Evolutionary conservation across 2,888 invertebrate species (phyloP).

Genomic region (Steinernema carpocapsae): DNA sequence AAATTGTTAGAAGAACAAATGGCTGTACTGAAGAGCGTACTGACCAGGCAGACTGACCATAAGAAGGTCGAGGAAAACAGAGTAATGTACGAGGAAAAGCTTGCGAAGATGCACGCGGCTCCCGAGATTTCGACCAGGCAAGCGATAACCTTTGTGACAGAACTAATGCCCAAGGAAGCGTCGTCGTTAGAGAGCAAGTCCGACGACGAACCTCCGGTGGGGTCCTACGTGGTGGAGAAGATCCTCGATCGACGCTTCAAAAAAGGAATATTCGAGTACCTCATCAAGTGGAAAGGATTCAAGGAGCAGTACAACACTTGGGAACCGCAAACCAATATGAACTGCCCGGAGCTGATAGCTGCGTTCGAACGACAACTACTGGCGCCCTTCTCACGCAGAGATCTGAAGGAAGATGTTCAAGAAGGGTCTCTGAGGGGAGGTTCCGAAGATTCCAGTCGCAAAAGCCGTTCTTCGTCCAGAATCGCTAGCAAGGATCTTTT

Average conservation of each 20-base stretch:
- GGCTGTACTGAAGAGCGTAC: too few species aligned
- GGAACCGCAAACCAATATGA: conserved; percentile 38
- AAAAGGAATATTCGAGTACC: conserved; percentile 37
- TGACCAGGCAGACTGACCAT: too few species aligned
- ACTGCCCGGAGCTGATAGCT: conserved; percentile 40
- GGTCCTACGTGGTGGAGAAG: conserved; percentile 37
- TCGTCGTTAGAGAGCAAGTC: not conserved
- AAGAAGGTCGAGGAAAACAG: conserved; percentile 14
- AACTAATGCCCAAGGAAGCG: not conserved
- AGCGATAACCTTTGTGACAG: not conserved
- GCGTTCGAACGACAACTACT: conserved; percentile 31
- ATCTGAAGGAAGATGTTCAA: not conserved
- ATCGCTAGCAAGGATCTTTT: not conserved
- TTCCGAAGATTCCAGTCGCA: not conserved
- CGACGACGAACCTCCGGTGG: not conserved
- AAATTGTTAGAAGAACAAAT: conserved; percentile 27
- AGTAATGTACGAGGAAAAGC: not conserved
- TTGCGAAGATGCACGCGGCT: not conserved
- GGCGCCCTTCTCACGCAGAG: not conserved
- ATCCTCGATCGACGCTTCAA: conserved; percentile 36
- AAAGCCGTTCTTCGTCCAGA: not conserved
- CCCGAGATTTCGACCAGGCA: not conserved
- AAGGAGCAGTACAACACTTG: conserved; percentile 38
- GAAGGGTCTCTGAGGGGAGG: not conserved
- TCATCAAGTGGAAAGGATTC: conserved; percentile 40